These are phyloP conservation scores for Dipodomys merriami DNA, from an alignment of 2,113 vertebrate genomes.

Conservation along the genomic window DNA sequence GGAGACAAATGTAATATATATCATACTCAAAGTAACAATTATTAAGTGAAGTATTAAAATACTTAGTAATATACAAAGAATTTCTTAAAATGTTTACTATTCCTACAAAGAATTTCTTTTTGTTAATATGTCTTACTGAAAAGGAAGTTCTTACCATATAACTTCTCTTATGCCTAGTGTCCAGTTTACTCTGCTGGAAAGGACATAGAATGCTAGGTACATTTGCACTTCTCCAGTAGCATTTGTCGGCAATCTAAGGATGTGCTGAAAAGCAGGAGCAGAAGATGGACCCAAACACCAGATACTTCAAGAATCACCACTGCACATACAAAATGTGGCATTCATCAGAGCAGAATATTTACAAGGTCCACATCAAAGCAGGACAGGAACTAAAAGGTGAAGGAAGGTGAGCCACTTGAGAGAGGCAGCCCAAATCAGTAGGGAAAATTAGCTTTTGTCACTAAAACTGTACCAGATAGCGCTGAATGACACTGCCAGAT, in stretches of 20 bases:
- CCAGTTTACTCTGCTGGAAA: not conserved
- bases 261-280: not conserved
- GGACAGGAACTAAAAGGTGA: not conserved
- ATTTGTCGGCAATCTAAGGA: not conserved
- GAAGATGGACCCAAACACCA: not conserved
- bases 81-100: not conserved
- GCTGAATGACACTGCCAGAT: slow-evolving; percentile 12
- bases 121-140: not conserved
- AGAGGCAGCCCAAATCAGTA: not conserved
- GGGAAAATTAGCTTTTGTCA: not conserved
- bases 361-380: not conserved
- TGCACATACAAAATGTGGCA: not conserved
- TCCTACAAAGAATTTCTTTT: not conserved
- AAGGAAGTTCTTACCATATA: not conserved
- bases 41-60: not conserved
- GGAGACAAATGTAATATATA: not conserved
- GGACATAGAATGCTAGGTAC: not conserved
- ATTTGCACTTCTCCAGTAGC: not conserved
- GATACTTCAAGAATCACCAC: not conserved
- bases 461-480: not conserved
- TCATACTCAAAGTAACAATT: not conserved
- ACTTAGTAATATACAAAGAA: not conserved
- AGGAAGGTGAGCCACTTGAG: not conserved
- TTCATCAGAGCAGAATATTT: not conserved
- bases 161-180: not conserved